Evolutionary conservation across 2,888 invertebrate genomes (phyloP).

Genomic region (Gordius sp.): DNA sequence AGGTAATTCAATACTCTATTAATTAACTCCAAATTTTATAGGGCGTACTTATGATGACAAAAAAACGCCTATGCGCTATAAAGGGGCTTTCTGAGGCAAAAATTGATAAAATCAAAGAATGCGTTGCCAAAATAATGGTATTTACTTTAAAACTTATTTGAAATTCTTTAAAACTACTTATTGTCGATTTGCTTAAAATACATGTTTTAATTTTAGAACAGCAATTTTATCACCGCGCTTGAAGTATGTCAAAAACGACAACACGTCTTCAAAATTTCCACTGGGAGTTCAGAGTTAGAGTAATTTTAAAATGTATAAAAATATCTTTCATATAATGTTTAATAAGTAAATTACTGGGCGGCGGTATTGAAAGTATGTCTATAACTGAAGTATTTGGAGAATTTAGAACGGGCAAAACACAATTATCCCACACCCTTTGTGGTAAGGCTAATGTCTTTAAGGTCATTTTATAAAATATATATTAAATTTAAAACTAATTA

Average conservation of each 20-base stretch:
- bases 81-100: constrained; percentile 51
- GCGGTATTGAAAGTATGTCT: constrained; percentile 54
- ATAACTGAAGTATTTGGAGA: constrained; percentile 59
- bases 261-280: constrained; percentile 41
- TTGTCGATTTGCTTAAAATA: neutral
- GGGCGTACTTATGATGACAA: constrained; percentile 52
- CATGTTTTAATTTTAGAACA: constrained; percentile 25
- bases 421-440: constrained; percentile 49
- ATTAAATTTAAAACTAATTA: no score
- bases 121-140: constrained; percentile 39
- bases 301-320: constrained; percentile 27
- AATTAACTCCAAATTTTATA: constrained; percentile 20
- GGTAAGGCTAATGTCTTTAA: constrained; percentile 23
- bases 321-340: neutral
- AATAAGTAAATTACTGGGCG: constrained; percentile 48
- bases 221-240: constrained; percentile 45
- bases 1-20: constrained; percentile 26
- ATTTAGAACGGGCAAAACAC: constrained; percentile 54
- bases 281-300: constrained; percentile 40
- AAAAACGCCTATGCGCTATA: constrained; percentile 42
- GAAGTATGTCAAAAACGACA: constrained; percentile 46
- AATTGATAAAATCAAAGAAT: constrained; percentile 52
- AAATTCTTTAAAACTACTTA: neutral
- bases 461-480: no score
- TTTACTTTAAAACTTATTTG: constrained; percentile 19